phyloP scores from a whole-genome alignment of 2,888 invertebrate genomes.

The Sarcophaga rosellei region DNA sequence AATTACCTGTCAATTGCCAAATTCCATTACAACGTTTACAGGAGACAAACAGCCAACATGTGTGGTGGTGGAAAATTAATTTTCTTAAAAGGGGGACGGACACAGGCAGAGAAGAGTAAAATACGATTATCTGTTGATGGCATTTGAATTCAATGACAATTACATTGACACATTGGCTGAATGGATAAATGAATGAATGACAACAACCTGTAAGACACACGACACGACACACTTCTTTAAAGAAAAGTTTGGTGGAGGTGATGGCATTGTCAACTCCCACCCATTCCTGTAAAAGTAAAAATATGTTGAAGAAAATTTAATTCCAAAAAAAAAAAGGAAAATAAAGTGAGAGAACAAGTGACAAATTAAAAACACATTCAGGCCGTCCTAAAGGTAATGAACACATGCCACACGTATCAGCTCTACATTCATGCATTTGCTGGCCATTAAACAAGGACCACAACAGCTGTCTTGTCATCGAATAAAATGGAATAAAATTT shows the following conservation, averaged over 20 bases:
- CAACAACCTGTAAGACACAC: neutral
- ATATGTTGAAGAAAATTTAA: neutral
- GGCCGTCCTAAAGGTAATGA: neutral
- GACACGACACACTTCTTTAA: neutral
- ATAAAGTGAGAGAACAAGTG: neutral
- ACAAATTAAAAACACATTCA: slow-evolving; percentile 51
- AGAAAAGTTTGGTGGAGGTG: neutral
- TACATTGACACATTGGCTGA: neutral
- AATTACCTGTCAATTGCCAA: neutral
- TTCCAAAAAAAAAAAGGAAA: neutral
- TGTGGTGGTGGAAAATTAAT: neutral
- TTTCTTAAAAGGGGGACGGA: neutral
- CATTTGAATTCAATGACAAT: neutral
- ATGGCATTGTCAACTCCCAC: neutral
- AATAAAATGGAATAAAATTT: slow-evolving; percentile 1
- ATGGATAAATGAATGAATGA: neutral
- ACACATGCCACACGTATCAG: neutral
- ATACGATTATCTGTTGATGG: neutral
- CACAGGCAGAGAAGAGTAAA: neutral
- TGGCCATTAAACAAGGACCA: slow-evolving; percentile 30
- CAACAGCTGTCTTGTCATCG: slow-evolving; percentile 37
- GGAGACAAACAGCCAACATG: neutral
- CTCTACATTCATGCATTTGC: slow-evolving; percentile 7
- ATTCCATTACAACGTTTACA: neutral
- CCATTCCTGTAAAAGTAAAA: neutral